Evolutionary conservation across 92 coral and sea anemone genomes (phyloP), one percentile per base, ranked within the genome.

Genomic region (Montipora capitata): DNA sequence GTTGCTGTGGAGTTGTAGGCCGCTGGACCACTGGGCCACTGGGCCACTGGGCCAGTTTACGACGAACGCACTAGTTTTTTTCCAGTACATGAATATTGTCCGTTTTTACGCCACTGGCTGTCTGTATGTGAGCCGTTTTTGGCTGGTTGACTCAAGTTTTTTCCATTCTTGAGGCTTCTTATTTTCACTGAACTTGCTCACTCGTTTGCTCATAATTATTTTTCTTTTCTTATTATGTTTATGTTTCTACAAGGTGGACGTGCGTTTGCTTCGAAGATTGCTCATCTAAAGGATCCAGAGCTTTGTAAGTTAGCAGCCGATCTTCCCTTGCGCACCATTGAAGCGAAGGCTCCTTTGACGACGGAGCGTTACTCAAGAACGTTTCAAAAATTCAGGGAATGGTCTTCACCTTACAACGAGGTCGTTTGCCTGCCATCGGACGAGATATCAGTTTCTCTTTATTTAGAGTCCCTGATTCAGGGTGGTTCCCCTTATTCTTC

Each of bases 341-440:
- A 49, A 13, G 90, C 85, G 61, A 89, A 79, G 57, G 95, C 93
- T 14, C 93, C 88, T 2, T 16, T 45, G 3, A 89, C 93, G 0
- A 89, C 64, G 12, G 92, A 86, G 56, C 83, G 84, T 10, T 93
- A 90, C 64, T 93, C 94, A 4, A 80, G 92, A 77, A 89, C 86
- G 0, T 93, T 86, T 66, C 43, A 73, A 0, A 57, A 59, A 71
- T 93, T 93, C 40, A 80, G 84, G 45, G 27, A 38, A 10, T 90
- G 90, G 94, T 1, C 94, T 45, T 10, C 78, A 3, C 14, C 7
- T 7, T 70, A 63, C 20, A 42, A 49, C 2, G 86, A 89, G 12
- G 18, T 90, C 10, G 20, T 5, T 45, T 16, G 59, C 12, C 41
- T 93, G 4, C 96, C 94, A 42, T 75, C 82, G 0, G 62, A 66